phyloP scores from a whole-genome alignment of 2,797 vertebrate species.

The Buceros bicornis region DNA sequence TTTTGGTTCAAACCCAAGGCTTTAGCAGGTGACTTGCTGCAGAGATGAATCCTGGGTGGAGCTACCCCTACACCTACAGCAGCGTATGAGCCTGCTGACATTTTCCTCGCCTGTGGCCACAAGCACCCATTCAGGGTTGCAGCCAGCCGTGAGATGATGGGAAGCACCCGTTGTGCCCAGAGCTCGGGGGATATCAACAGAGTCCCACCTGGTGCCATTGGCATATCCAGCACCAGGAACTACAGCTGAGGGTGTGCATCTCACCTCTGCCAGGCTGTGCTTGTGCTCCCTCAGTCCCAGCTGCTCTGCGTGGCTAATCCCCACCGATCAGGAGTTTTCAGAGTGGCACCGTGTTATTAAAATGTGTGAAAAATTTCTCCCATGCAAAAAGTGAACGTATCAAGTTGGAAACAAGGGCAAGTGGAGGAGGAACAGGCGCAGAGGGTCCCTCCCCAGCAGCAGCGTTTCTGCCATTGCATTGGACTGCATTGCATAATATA shows the following conservation, averaged over 20 bases:
- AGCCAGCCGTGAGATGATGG: neutral
- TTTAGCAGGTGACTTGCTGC: neutral
- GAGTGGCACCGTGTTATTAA: slow-evolving; percentile 64
- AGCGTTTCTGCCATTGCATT: neutral
- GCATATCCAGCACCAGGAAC: neutral
- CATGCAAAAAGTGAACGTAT: slow-evolving; percentile 47
- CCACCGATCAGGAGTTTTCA: neutral
- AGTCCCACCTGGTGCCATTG: neutral
- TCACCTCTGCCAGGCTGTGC: neutral
- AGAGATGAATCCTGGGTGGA: neutral
- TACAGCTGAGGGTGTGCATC: neutral
- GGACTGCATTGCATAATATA: slow-evolving; percentile 68
- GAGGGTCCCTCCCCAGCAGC: slow-evolving; percentile 27
- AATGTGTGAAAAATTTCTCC: slow-evolving; percentile 44
- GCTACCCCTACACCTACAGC: neutral
- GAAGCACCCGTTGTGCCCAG: neutral
- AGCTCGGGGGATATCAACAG: neutral
- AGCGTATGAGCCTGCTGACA: neutral
- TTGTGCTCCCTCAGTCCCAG: neutral
- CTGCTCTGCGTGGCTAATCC: slow-evolving; percentile 14
- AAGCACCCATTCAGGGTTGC: neutral
- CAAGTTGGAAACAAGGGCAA: slow-evolving; percentile 28
- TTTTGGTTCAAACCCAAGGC: neutral
- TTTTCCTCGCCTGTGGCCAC: neutral
- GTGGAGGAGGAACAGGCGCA: neutral